Evolutionary conservation across 2,888 invertebrate species (phyloP), one percentile per base, ranked within the genome.

Genomic region (Dysmachus trigonus): DNA sequence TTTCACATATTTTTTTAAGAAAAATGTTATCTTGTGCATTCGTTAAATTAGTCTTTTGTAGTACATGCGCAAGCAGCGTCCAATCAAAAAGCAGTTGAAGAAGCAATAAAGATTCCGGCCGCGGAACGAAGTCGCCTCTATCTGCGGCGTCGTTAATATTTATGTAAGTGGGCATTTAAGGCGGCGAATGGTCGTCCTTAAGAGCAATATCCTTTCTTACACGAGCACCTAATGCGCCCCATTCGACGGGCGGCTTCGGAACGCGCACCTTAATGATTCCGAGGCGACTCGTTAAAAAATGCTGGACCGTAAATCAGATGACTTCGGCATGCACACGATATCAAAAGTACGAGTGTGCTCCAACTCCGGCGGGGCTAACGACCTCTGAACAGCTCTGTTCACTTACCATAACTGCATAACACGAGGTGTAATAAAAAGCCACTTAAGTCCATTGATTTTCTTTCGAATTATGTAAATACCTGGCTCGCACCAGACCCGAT

Each of bases 361-460:
- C 72, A n/a, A 41, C 30, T 38, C 83, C 41, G 22, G 4, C 38
- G 71, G 41, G 38, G n/a, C 27, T 62, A 83, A 27, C 41, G 83
- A 83, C 33, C 83, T 53, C 33, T 74, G 22, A 85, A 85, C 85
- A 76, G 53, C 85, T 31, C 51, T 85, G 85, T 51, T 85, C 74
- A 85, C 85, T 85, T 85, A 85, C 85, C 85, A 85, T 85, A 74
- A 76, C 74, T 85, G 85, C 74, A 53, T 22, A 74, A 85, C 74
- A 76, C 35, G 72, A 83, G 83, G 83, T 72, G 83, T 47, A 83
- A 83, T 83, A 83, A 83, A 81, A 83, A 83, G 83, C 83, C 83
- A 83, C 83, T 83, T 83, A 83, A 83, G 72, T 72, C 38, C 83
- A 83, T 83, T 83, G 83, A 83, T 83, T 83, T 83, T 83, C 83